Base-by-base conservation (phyloP, 2,888 invertebrate species). In the Macrosoma leucophasiata region DNA sequence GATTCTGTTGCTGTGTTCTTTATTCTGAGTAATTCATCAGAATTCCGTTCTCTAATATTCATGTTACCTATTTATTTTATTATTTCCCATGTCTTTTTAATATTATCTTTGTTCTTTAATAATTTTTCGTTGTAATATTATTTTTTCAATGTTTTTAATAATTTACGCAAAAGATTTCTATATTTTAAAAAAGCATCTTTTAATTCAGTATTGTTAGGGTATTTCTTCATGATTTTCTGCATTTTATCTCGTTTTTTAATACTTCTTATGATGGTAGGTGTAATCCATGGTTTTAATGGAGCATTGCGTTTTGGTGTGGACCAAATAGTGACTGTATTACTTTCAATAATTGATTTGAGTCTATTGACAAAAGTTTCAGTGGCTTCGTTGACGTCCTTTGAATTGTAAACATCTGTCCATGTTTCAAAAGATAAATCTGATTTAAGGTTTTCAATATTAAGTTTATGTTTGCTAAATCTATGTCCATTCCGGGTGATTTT, bases 241-340 rank as follows among this genome's bases (percentile, higher is more conserved):
- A 28, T 15, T 26, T 26, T 26, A 11, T 13, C 13, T 9, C 26
- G 10, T n/a, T n/a, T 13, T 28, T 15, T 20, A 12, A 20, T 28
- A 12, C 18, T 19, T 7, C 20, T 28, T 15, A 28, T 19, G 1
- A 28, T 13, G 6, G 18, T 13, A 1, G 20, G 12, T 13, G 28
- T 28, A 13, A 28, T 14, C 28, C 20, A 28, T 8, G 28, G 28
- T 7, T 27, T 27, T 3, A 27, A 14, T 19, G 27, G 27, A 18
- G 12, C 8, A 9, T 18, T 27, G 3, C 13, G 10, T 27, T 28
- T 28, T 7, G 28, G 19, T 28, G 19, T 28, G n/a, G n/a, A n/a
- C 13, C 13, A 13, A 4, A 13, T 19, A 4, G 19, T 11, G 6
- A 19, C 13, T 1, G 28, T n/a, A 9, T 19, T 28, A 4, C 4